Conservation (phyloP, 2,888 invertebrate genomes). For the Salpingus planirostris region DNA sequence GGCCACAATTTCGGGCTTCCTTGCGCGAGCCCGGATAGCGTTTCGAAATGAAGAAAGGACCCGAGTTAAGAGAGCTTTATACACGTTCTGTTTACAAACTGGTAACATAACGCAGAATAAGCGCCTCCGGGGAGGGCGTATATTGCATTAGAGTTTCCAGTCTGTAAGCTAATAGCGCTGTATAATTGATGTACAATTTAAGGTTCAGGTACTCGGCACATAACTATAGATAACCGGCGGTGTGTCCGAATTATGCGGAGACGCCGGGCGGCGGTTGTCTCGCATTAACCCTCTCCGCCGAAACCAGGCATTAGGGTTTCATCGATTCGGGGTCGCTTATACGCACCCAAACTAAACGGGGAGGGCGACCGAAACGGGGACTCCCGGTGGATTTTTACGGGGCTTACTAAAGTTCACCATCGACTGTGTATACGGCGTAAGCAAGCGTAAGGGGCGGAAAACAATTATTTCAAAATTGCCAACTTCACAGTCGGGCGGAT, state of each 20-base stretch:
- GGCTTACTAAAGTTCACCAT: too few species aligned
- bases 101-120: conserved; percentile 7
- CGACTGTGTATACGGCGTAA: too few species aligned
- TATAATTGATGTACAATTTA: conserved; percentile 13
- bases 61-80: conserved; percentile 1
- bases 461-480: too few species aligned
- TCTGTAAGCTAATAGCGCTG: conserved; percentile 11
- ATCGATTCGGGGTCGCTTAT: too few species aligned
- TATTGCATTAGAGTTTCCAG: conserved; percentile 12
- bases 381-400: too few species aligned
- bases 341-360: too few species aligned
- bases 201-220: conserved; percentile 10
- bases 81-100: conserved; percentile 2
- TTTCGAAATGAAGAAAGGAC: conserved; percentile 1
- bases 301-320: conserved; percentile 10
- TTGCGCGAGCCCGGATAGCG: too few species aligned
- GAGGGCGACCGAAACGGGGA: too few species aligned
- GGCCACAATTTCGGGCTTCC: too few species aligned
- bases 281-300: conserved; percentile 12
- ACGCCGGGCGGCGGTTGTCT: conserved; percentile 10
- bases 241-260: conserved; percentile 7
- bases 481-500: too few species aligned
- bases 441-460: too few species aligned
- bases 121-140: conserved; percentile 7
- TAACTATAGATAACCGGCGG: conserved; percentile 11